Conservation (phyloP, 2,113 vertebrate species). For the Sitta europaea region DNA sequence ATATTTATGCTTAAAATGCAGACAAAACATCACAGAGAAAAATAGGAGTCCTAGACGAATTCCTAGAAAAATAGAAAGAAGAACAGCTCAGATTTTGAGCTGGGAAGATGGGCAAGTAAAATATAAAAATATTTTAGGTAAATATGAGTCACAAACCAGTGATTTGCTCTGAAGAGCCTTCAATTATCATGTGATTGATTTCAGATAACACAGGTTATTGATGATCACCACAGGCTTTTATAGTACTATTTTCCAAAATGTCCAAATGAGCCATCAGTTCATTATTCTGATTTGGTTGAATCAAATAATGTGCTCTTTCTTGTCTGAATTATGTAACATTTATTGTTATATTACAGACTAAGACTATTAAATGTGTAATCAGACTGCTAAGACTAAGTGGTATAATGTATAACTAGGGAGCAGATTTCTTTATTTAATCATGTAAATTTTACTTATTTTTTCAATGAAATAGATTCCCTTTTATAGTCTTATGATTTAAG, state of each 20-base stretch:
- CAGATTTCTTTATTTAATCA: neutral
- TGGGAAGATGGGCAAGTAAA: neutral
- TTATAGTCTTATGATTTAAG: neutral
- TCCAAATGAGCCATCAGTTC: neutral
- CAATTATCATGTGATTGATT: neutral
- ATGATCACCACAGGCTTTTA: neutral
- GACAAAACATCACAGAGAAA: neutral
- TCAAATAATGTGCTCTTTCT: neutral
- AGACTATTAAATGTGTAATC: neutral
- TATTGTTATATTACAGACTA: neutral
- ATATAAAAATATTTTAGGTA: neutral
- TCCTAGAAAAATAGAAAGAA: neutral
- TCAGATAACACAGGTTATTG: neutral
- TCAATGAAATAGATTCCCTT: neutral
- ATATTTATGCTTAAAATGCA: conserved; percentile 8
- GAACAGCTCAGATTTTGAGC: neutral
- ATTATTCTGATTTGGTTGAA: neutral
- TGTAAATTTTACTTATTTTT: neutral
- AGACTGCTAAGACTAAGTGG: neutral
- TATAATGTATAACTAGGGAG: neutral
- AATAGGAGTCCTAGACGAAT: neutral
- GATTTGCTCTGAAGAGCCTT: neutral
- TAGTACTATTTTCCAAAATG: neutral
- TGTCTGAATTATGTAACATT: neutral
- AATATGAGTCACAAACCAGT: neutral